phyloP scores from a whole-genome alignment of 1,140 invertebrate genomes.

The Ips typographus region DNA sequence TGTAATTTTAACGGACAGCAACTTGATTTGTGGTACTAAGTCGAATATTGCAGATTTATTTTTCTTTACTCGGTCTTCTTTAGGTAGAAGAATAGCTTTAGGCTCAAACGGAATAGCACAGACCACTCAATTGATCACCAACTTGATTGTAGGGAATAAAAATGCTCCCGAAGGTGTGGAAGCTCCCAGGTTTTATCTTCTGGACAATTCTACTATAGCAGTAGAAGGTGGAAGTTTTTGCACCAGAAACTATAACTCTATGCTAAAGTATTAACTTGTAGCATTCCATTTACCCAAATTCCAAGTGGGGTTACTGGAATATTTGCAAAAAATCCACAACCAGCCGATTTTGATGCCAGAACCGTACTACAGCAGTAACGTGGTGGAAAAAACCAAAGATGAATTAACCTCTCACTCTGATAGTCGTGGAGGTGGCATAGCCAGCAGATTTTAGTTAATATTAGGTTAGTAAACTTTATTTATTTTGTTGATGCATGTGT shows the following conservation, averaged over 20 bases:
- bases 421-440: slow-evolving; percentile 64
- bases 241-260: neutral
- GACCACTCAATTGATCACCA: slow-evolving; percentile 49
- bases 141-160: slow-evolving; percentile 44
- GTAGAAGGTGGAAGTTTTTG: slow-evolving; percentile 41
- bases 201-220: slow-evolving; percentile 44
- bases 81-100: slow-evolving; percentile 48
- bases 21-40: slow-evolving; percentile 50
- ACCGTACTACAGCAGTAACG: slow-evolving; percentile 61
- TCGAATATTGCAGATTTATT: neutral
- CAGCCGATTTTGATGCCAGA: slow-evolving; percentile 36
- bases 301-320: slow-evolving; percentile 39
- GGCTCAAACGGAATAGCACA: slow-evolving; percentile 50
- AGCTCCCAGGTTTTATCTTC: slow-evolving; percentile 47
- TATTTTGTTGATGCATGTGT: too few species aligned
- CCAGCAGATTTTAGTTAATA: slow-evolving; percentile 58
- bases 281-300: slow-evolving; percentile 44
- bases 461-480: neutral
- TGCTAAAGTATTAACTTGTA: slow-evolving; percentile 14
- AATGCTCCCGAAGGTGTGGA: slow-evolving; percentile 49
- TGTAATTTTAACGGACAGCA: slow-evolving; percentile 50
- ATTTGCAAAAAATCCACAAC: slow-evolving; percentile 33
- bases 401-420: slow-evolving; percentile 62
- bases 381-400: slow-evolving; percentile 61
- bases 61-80: neutral